Evolutionary conservation across 2,888 invertebrate species (phyloP).

Genomic region (Ormyrus nitidulus): DNA sequence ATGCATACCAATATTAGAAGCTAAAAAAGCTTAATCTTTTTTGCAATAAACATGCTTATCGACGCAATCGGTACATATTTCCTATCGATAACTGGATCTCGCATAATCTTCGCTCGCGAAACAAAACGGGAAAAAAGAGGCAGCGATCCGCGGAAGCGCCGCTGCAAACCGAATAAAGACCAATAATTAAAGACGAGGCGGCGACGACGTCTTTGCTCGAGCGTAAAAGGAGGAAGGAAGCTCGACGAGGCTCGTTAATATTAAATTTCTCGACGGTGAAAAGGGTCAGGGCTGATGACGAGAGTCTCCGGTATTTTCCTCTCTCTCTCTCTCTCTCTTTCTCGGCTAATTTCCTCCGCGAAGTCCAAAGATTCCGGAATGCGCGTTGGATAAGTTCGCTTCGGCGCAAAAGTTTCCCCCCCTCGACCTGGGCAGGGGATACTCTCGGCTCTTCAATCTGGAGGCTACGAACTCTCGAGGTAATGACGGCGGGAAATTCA

Average conservation of each 20-base stretch:
- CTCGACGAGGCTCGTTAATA: constrained; percentile 33
- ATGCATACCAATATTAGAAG: too few species aligned
- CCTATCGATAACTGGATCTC: too few species aligned
- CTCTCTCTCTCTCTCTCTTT: background rate
- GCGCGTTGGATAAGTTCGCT: constrained; percentile 9
- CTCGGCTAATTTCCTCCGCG: constrained; percentile 25
- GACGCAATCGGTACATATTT: too few species aligned
- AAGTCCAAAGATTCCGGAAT: constrained; percentile 32
- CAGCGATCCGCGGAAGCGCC: background rate
- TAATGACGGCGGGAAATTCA: constrained; percentile 20
- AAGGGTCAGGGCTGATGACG: constrained; percentile 33
- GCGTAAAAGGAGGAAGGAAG: constrained; percentile 4
- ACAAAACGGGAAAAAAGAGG: too few species aligned
- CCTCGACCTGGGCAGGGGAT: too few species aligned
- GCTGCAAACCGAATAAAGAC: constrained; percentile 12
- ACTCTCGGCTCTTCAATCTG: background rate
- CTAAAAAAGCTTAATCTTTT: too few species aligned
- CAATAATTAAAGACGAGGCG: constrained; percentile 26
- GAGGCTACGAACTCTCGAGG: background rate
- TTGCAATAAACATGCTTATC: too few species aligned
- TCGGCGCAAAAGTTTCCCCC: constrained; percentile 10
- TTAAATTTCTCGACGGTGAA: constrained; percentile 33
- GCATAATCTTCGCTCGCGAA: too few species aligned
- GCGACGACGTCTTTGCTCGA: background rate
- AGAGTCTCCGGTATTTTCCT: background rate